A percentile compares a stretch with the other conserved stretches of the same genome.
These are phyloP conservation scores for Drosophila fungiperda DNA, from an alignment of 2,888 invertebrate species.

Conservation along the genomic window DNA sequence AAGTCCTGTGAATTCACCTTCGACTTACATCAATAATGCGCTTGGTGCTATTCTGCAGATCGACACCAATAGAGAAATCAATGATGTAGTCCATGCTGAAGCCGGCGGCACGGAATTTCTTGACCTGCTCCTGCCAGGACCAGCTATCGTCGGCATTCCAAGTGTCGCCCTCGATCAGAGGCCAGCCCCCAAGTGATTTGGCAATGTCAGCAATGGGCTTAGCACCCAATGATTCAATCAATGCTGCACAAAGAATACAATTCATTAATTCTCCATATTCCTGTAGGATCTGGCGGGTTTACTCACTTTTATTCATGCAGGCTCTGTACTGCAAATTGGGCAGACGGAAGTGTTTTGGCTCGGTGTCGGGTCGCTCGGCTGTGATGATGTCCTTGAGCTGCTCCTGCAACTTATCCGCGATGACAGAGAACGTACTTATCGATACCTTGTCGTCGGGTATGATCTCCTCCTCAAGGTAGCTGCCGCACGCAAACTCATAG, in stretches of 20 bases:
- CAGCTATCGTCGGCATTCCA: slow-evolving; percentile 90
- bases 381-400: slow-evolving; percentile 84
- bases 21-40: slow-evolving; percentile 92
- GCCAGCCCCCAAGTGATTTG: slow-evolving; percentile 95
- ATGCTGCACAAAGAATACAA: slow-evolving; percentile 85
- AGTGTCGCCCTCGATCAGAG: slow-evolving; percentile 91
- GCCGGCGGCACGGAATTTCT: slow-evolving; percentile 91
- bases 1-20: background rate
- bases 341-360: slow-evolving; percentile 84
- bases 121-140: slow-evolving; percentile 93
- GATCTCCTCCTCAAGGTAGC: slow-evolving; percentile 88
- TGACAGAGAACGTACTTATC: slow-evolving; percentile 85
- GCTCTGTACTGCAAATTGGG: slow-evolving; percentile 85
- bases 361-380: slow-evolving; percentile 80
- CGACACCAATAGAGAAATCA: slow-evolving; percentile 95
- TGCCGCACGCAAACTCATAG: slow-evolving; percentile 91
- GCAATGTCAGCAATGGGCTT: slow-evolving; percentile 90
- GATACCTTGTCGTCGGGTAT: slow-evolving; percentile 89
- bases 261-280: background rate
- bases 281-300: rapidly evolving
- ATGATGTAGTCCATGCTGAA: slow-evolving; percentile 96
- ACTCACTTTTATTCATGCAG: slow-evolving; percentile 85
- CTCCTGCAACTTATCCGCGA: slow-evolving; percentile 85
- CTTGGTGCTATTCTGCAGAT: slow-evolving; percentile 94
- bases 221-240: slow-evolving; percentile 92